Base-by-base conservation (phyloP, 2,797 vertebrate species). In the Clarias platycephalus region DNA sequence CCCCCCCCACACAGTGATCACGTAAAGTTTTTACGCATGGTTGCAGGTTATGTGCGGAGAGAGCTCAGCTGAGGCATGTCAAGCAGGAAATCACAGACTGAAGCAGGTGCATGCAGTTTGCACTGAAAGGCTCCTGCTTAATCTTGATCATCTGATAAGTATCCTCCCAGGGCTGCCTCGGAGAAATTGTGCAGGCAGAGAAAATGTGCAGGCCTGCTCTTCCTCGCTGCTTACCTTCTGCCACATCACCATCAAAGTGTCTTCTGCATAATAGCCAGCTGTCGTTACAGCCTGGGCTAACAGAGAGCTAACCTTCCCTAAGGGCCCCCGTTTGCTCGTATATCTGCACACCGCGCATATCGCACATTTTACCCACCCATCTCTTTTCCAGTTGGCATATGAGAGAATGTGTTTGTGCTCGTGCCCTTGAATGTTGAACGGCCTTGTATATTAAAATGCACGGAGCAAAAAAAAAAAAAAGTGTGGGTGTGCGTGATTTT, bases 391-490 rank as follows among this genome's bases (percentile, higher is more conserved):
- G 87, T 87, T 68, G 71, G 22, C 22, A 20, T 37, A 31, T 24
- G 37, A 37, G 40, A 75, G 67, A 55, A 16, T 20, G 81, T 74
- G 70, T 83, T 67, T 16, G 60, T 20, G 26, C 10, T 26, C 84
- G 82, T 58, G 34, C 20, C 60, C 49, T 16, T 81, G 80, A 62
- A 67, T 84, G 34, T 86, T 68, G 68, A 90, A 89, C 88, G 84
- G 88, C 84, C 66, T 87, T 91, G 86, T 91, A 83, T 77, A 93
- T 92, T 91, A 94, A 94, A 87, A 81, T 76, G 37, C 70, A 15
- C 68, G 4, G 53, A 60, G 34, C 57, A 53, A 37, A 86, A 67
- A 84, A 53, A 74, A 34, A 34, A 34, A 34, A 34, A 34, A 34
- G 74, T 60, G 86, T 80, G 26, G 63, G 44, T 5, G 62, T 53